phyloP scores from a whole-genome alignment of 1,140 invertebrate genomes.

The Heliconius hermathena region DNA sequence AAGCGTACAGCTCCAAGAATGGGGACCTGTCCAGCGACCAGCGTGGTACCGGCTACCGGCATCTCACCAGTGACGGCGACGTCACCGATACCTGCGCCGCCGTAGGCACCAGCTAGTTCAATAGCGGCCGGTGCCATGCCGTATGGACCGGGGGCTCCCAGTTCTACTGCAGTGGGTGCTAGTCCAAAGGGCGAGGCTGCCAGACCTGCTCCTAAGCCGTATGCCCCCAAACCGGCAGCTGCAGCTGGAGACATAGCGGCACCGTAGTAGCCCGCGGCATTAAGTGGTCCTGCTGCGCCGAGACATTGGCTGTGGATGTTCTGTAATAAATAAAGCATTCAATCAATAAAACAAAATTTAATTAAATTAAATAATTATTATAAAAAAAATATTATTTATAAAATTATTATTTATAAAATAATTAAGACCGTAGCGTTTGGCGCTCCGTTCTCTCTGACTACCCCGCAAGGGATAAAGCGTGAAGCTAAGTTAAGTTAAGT shows the following conservation, averaged over 20 bases:
- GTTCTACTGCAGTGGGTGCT: background rate
- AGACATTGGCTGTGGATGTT: constrained; percentile 21
- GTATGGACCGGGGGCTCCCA: constrained; percentile 24
- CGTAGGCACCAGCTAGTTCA: background rate
- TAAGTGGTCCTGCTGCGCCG: constrained; percentile 5
- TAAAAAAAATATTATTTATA: too few relatives aligned
- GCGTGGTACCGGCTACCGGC: constrained; percentile 54
- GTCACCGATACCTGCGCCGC: background rate
- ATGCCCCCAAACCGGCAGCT: constrained; percentile 47
- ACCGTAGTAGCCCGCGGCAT: constrained; percentile 15
- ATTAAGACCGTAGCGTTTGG: too few relatives aligned
- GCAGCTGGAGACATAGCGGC: constrained; percentile 12
- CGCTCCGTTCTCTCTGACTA: too few relatives aligned
- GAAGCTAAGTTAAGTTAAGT: too few relatives aligned
- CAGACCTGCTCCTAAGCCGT: constrained; percentile 49
- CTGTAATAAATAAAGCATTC: background rate
- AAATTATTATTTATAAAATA: too few relatives aligned
- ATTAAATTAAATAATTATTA: too few relatives aligned
- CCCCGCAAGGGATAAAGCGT: too few relatives aligned
- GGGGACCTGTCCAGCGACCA: constrained; percentile 42
- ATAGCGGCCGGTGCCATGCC: background rate
- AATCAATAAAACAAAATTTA: too few relatives aligned
- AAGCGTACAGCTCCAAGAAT: constrained; percentile 47
- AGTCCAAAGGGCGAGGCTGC: background rate
- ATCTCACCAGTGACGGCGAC: constrained; percentile 51